A percentile compares a stretch with the other conserved stretches of the same genome.
phyloP scores from a whole-genome alignment of 1,140 invertebrate species.

The Hyposmocoma kahamanoa region DNA sequence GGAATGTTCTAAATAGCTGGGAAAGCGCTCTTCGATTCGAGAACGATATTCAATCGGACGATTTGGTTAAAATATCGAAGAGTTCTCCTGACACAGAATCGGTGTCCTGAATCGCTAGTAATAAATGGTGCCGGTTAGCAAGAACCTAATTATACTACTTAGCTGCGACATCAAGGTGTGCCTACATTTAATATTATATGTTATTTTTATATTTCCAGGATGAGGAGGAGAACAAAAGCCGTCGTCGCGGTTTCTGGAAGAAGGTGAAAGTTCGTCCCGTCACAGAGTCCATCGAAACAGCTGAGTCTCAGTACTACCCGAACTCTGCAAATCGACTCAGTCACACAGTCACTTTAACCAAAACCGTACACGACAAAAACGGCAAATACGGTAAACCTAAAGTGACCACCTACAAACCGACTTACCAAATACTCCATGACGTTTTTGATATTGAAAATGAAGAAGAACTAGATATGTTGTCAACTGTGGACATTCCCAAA shows the following conservation, averaged over 20 bases:
- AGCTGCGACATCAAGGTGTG: too few species aligned
- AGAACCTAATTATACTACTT: too few species aligned
- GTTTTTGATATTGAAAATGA: constrained; percentile 39
- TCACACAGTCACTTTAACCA: constrained; percentile 28
- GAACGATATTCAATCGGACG: too few species aligned
- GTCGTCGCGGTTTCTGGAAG: constrained; percentile 79
- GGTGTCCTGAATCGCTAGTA: too few species aligned
- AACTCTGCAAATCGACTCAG: constrained; percentile 65
- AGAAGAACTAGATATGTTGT: constrained; percentile 30
- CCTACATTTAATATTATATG: too few species aligned
- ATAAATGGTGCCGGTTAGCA: too few species aligned
- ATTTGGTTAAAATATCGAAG: too few species aligned
- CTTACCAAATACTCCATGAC: constrained; percentile 49
- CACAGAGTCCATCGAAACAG: constrained; percentile 78
- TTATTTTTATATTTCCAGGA: constrained; percentile 42
- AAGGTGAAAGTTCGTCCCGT: constrained; percentile 75
- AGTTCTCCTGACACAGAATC: too few species aligned
- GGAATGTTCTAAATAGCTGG: too few species aligned
- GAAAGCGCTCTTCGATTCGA: too few species aligned
- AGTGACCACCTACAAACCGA: constrained; percentile 61
- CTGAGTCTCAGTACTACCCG: constrained; percentile 78
- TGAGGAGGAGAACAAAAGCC: constrained; percentile 42
- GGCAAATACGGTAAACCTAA: constrained; percentile 29
- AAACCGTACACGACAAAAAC: constrained; percentile 31
- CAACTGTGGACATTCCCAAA: constrained; percentile 50